Conservation (phyloP, 2,888 invertebrate species). For the Lydus trimaculatus region DNA sequence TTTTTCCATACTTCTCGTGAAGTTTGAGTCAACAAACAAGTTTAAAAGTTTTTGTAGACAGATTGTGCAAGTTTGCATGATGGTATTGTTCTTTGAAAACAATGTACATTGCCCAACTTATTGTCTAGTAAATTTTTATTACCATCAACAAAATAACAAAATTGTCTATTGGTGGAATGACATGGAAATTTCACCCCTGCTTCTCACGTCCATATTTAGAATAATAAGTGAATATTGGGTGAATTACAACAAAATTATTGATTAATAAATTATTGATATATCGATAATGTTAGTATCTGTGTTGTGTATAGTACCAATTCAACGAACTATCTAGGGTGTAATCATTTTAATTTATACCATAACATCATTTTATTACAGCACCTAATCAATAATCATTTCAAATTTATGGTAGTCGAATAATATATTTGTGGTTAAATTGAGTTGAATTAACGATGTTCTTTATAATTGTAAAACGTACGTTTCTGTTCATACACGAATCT, state of each 20-base stretch:
- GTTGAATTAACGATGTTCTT: background rate
- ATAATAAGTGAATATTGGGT: conserved; percentile 11
- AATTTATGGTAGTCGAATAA: background rate
- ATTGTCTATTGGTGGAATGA: background rate
- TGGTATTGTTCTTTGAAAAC: conserved; percentile 52
- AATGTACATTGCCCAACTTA: conserved; percentile 50
- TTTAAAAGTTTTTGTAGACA: conserved; percentile 50
- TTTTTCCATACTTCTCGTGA: conserved; percentile 37
- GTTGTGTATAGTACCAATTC: background rate
- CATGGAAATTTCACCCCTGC: background rate
- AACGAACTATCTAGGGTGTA: conserved; percentile 6
- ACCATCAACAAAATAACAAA: conserved; percentile 24
- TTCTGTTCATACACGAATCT: background rate
- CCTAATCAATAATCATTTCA: conserved; percentile 1
- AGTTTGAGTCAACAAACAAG: conserved; percentile 50
- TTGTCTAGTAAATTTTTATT: conserved; percentile 53
- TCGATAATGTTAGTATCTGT: background rate
- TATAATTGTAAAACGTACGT: background rate
- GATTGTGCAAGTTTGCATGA: conserved; percentile 52
- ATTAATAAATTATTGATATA: background rate
- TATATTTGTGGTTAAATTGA: background rate
- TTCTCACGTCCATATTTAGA: background rate
- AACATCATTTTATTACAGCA: conserved; percentile 1
- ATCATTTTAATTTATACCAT: conserved; percentile 1
- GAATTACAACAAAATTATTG: background rate